Evolutionary conservation across 2,888 invertebrate genomes (phyloP), one percentile per base, ranked within the genome.

Genomic region (Acronicta psi): DNA sequence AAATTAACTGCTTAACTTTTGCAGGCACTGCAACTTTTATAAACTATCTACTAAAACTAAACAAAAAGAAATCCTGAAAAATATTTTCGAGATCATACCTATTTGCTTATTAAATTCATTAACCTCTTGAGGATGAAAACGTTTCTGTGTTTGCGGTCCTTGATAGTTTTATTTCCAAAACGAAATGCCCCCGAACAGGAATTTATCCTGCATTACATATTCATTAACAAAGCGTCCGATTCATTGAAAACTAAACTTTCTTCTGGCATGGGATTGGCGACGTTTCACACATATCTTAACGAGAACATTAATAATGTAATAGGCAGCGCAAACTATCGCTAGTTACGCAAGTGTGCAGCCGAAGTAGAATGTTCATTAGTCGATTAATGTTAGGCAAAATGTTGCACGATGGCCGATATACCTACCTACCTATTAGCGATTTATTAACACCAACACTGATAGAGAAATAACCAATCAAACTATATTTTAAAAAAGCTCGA

Each of bases 281-380:
- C 53, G 70, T 68, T 69, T 64, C 68, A 59, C 70, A 70, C 67
- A 69, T 68, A 58, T 47, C 17, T 57, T 63, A 59, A 41, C 31
- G 25, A 42, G 41, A 17, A 13, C 59, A 68, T 68, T 14, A 51
- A 68, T 68, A 66, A 74, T 73, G 55, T 63, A 73, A 58, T 58
- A 53, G 47, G 23, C n/a, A 36, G 8, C 43, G 47, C 76, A 80
- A 72, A 77, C 77, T 79, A 66, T 75, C 59, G 69, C 69, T 73
- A 69, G 40, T 69, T 68, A 77, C 69, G 75, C 77, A 78, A 77
- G 73, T 65, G 64, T 68, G 75, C 25, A 38, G 34, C 37, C 20
- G 18, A 42, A 41, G 47, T 10, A 29, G 41, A 2, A n/a, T 29
- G 7, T 20, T 37, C 41, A 63, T 25, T 46, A 36, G 2, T n/a